phyloP scores from a whole-genome alignment of 2,113 vertebrate species.

The Cygnus atratus region DNA sequence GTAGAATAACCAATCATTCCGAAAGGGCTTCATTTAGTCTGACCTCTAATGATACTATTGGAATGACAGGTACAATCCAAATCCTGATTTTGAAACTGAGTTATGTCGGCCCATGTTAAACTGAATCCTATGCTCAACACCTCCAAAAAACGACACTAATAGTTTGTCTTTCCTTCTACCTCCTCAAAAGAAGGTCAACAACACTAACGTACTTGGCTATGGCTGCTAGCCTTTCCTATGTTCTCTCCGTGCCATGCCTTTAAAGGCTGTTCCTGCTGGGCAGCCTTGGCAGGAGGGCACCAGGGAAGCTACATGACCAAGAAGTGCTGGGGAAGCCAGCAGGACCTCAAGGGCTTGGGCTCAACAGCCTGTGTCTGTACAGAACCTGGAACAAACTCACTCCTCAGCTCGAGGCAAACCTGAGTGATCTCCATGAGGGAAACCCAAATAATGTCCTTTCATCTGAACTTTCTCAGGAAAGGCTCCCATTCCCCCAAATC shows the following conservation, averaged over 20 bases:
- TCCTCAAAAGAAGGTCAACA: neutral
- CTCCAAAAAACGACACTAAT: neutral
- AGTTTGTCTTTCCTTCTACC: neutral
- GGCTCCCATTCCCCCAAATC: neutral
- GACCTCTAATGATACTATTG: neutral
- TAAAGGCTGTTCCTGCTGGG: neutral
- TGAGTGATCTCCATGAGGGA: neutral
- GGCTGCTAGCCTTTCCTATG: neutral
- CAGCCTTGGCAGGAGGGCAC: neutral
- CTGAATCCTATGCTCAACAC: neutral
- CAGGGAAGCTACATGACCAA: neutral
- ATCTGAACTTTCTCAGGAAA: neutral
- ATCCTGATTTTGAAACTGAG: neutral
- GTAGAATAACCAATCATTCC: neutral
- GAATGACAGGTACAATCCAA: neutral
- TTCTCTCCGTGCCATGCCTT: neutral
- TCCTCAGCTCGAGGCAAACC: neutral
- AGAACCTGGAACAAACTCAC: neutral
- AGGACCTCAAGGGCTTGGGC: neutral
- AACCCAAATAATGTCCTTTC: neutral
- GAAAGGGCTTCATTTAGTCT: neutral
- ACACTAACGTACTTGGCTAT: neutral
- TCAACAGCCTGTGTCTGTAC: neutral
- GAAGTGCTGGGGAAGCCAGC: neutral
- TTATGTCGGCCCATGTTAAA: neutral